phyloP scores from a whole-genome alignment of 2,888 invertebrate species.

The Euzophera pinguis region DNA sequence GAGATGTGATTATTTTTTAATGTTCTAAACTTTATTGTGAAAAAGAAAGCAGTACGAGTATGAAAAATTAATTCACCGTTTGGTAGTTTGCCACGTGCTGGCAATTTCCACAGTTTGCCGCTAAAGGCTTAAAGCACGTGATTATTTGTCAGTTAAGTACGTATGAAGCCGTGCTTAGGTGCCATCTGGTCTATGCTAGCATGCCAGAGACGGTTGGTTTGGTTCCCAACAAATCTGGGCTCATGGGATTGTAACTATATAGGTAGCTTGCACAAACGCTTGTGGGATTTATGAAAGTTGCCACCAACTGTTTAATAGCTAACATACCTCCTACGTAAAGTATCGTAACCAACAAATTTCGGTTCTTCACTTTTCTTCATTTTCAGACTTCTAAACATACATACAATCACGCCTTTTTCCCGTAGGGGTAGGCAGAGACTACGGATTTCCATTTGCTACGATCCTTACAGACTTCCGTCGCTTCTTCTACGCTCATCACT shows the following conservation, averaged over 20 bases:
- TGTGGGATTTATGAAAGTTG: no score
- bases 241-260: background rate
- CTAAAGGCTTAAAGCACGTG: slow-evolving; percentile 6
- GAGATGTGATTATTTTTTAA: no score
- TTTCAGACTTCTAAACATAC: no score
- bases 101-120: background rate
- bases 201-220: slow-evolving; percentile 2
- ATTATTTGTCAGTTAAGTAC: background rate
- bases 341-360: no score
- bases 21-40: background rate
- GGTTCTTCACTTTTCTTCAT: no score
- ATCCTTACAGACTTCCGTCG: no score
- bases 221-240: slow-evolving; percentile 3
- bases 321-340: no score
- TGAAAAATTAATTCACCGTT: background rate
- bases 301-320: no score
- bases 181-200: slow-evolving; percentile 1
- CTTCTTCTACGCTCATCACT: no score
- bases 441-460: no score
- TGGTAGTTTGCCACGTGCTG: background rate
- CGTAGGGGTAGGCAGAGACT: no score
- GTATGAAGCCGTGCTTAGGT: background rate
- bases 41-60: background rate
- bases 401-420: no score
- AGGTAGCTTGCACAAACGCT: background rate